phyloP scores from a whole-genome alignment of 2,113 vertebrate genomes.

The Gallinago media region DNA sequence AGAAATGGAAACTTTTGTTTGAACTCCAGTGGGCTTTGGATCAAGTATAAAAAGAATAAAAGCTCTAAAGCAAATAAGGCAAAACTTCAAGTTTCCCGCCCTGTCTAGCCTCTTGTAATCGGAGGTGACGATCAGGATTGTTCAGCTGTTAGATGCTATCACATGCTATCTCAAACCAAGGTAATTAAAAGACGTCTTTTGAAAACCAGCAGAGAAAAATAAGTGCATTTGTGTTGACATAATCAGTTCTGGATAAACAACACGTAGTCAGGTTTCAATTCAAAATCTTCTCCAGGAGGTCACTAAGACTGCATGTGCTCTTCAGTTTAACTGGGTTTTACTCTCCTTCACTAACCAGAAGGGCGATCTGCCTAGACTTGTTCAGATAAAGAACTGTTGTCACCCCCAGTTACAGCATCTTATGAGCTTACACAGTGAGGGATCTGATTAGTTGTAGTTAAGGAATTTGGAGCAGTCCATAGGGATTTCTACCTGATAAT shows the following conservation, averaged over 20 bases:
- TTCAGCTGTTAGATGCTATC: constrained; percentile 1
- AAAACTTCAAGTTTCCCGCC: not conserved
- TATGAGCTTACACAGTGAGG: not conserved
- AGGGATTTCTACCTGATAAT: not conserved
- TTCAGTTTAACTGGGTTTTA: not conserved
- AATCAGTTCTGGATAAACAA: not conserved
- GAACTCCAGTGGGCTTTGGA: not conserved
- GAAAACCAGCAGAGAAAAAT: not conserved
- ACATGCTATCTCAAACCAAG: not conserved
- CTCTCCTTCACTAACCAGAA: not conserved
- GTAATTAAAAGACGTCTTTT: not conserved
- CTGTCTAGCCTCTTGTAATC: not conserved
- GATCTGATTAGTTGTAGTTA: not conserved
- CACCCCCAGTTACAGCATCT: not conserved
- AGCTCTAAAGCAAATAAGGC: not conserved
- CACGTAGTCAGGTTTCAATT: not conserved
- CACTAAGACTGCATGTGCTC: not conserved
- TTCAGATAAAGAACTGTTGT: not conserved
- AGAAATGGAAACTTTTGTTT: not conserved
- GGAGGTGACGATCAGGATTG: not conserved
- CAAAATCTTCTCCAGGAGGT: not conserved
- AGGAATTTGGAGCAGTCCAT: not conserved
- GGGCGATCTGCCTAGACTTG: not conserved
- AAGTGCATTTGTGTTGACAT: not conserved
- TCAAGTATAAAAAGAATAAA: not conserved